These are phyloP conservation scores for Heliconius charithonia DNA, from an alignment of 2,888 invertebrate genomes.

Conservation along the genomic window DNA sequence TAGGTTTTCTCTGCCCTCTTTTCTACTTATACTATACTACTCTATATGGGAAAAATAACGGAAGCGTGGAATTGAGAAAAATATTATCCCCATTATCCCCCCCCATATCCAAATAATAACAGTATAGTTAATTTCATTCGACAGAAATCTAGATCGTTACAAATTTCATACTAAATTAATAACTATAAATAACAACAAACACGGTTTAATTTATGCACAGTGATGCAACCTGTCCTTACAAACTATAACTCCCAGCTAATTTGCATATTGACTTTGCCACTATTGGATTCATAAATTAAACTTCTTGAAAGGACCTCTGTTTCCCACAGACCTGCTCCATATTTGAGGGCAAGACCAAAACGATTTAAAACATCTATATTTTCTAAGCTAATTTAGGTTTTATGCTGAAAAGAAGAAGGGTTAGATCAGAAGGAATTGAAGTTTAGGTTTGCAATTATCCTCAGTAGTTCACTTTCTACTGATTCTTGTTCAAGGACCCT, in stretches of 20 bases:
- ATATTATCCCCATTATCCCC: too few relatives aligned
- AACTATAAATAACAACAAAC: not conserved
- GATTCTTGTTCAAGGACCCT: constrained; percentile 35
- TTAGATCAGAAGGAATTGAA: not conserved
- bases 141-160: not conserved
- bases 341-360: not conserved
- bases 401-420: not conserved
- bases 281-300: constrained; percentile 60
- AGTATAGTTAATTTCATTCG: too few relatives aligned
- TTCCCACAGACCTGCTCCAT: constrained; percentile 65
- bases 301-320: constrained; percentile 74
- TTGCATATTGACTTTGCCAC: constrained; percentile 49
- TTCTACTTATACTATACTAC: too few relatives aligned
- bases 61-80: too few relatives aligned
- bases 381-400: constrained; percentile 9
- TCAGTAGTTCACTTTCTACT: constrained; percentile 38
- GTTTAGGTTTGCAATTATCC: constrained; percentile 12
- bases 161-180: not conserved
- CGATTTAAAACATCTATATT: not conserved
- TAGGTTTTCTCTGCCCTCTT: too few relatives aligned
- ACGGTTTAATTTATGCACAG: not conserved
- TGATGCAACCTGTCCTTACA: constrained; percentile 40
- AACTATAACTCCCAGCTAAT: constrained; percentile 44
- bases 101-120: too few relatives aligned
- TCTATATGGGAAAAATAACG: too few relatives aligned